Conservation (phyloP, 2,888 invertebrate genomes). For the Eupithecia dodoneata region DNA sequence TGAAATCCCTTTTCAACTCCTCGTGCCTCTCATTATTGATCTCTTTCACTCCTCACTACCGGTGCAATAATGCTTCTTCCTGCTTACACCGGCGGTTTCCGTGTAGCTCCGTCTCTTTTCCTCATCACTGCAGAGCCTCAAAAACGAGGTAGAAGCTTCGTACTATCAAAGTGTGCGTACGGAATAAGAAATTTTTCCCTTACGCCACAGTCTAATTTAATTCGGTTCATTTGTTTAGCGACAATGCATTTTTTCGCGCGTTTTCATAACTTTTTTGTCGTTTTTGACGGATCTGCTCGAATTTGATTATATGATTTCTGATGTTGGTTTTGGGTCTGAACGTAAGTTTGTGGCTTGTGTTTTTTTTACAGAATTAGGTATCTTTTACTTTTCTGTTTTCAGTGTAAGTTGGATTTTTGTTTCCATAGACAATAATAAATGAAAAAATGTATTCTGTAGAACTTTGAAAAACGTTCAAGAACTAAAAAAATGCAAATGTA, state of each 20-base stretch:
- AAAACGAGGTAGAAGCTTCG: slow-evolving; percentile 79
- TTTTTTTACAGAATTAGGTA: too few relatives aligned
- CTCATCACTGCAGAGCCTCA: slow-evolving; percentile 83
- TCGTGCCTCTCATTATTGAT: slow-evolving; percentile 84
- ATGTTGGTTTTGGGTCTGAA: background rate
- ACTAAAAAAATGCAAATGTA: background rate
- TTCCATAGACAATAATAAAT: background rate
- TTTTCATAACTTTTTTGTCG: slow-evolving; percentile 2
- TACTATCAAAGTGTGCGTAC: slow-evolving; percentile 76
- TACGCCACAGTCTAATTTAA: slow-evolving; percentile 65
- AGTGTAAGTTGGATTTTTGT: background rate
- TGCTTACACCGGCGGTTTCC: slow-evolving; percentile 52
- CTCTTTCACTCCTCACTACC: slow-evolving; percentile 85
- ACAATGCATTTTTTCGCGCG: slow-evolving; percentile 49
- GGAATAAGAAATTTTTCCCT: slow-evolving; percentile 73
- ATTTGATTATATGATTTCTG: background rate
- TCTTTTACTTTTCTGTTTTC: background rate
- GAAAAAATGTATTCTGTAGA: background rate
- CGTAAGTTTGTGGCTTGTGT: too few relatives aligned
- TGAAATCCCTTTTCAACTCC: slow-evolving; percentile 85
- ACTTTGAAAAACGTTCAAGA: background rate
- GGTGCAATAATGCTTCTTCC: slow-evolving; percentile 78
- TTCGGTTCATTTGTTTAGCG: slow-evolving; percentile 45
- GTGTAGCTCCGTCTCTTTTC: slow-evolving; percentile 60
- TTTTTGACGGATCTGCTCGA: background rate